These are phyloP conservation scores for Acrossocheilus fasciatus DNA, from an alignment of 2,797 vertebrate genomes.

Conservation along the genomic window DNA sequence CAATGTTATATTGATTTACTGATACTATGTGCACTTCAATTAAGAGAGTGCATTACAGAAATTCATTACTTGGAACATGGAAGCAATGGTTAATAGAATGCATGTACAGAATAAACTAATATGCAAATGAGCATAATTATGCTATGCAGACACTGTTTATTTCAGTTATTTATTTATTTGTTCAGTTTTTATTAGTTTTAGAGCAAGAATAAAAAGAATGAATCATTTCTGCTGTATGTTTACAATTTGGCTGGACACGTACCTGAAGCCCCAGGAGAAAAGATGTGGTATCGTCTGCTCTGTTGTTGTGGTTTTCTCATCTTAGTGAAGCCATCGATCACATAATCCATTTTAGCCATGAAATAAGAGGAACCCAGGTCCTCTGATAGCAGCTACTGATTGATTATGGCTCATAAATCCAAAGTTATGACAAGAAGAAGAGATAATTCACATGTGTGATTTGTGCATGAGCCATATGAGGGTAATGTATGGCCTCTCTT, in stretches of 20 bases:
- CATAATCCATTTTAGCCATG: slow-evolving; percentile 52
- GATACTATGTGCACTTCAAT: slow-evolving; percentile 40
- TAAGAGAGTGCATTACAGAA: slow-evolving; percentile 45
- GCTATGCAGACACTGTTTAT: background rate
- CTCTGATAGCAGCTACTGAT: slow-evolving; percentile 67
- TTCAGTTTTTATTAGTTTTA: background rate
- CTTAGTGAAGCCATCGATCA: slow-evolving; percentile 72
- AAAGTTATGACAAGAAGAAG: slow-evolving; percentile 70
- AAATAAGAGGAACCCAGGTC: slow-evolving; percentile 47
- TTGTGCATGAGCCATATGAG: slow-evolving; percentile 60
- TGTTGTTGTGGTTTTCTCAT: slow-evolving; percentile 43
- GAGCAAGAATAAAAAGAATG: background rate
- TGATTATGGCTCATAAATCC: slow-evolving; percentile 73
- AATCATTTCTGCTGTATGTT: slow-evolving; percentile 3
- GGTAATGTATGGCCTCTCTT: slow-evolving; percentile 11
- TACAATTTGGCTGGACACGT: background rate
- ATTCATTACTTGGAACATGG: slow-evolving; percentile 12
- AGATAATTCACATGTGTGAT: slow-evolving; percentile 72
- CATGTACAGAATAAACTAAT: background rate
- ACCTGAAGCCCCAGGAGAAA: background rate
- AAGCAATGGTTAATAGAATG: background rate
- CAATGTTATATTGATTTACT: slow-evolving; percentile 48
- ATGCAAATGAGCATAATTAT: background rate
- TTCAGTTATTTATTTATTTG: background rate
- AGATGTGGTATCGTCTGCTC: slow-evolving; percentile 16